Evolutionary conservation across 2,888 invertebrate species (phyloP).

Genomic region (Trimorus sp.): DNA sequence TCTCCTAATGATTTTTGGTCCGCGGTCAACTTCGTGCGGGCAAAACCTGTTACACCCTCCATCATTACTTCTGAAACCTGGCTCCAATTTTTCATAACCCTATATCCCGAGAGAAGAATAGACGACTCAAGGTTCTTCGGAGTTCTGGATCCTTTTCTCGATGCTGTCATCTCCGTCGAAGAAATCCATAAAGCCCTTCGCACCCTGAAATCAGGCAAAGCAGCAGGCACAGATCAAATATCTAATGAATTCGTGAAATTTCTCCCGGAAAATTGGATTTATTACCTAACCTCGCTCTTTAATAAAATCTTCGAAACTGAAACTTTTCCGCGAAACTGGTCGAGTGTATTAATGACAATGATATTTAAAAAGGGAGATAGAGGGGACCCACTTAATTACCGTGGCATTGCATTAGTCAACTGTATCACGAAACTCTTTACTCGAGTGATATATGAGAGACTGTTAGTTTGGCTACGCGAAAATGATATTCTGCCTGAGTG

Average conservation of each 20-base stretch:
- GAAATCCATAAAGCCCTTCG: not conserved
- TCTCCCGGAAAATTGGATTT: too few species aligned
- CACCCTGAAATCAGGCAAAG: not conserved
- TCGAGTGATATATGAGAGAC: not conserved
- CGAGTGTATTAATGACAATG: not conserved
- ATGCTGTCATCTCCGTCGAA: not conserved
- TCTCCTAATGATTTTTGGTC: too few species aligned
- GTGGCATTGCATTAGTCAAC: not conserved
- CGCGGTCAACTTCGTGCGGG: too few species aligned
- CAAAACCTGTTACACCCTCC: too few species aligned
- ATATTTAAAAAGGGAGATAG: not conserved
- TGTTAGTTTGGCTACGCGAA: not conserved
- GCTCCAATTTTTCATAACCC: too few species aligned
- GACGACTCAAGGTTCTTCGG: too few species aligned
- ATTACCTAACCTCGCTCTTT: not conserved
- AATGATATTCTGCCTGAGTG: not conserved
- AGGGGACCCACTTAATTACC: not conserved
- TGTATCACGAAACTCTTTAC: not conserved
- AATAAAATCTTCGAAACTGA: slow-evolving; percentile 1
- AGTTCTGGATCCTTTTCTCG: not conserved
- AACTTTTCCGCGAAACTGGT: not conserved
- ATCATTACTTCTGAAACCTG: too few species aligned
- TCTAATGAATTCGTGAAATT: not conserved
- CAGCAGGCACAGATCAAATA: not conserved
- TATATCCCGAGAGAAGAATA: too few species aligned